phyloP scores from a whole-genome alignment of 1,140 invertebrate genomes.

The Sinella curviseta region DNA sequence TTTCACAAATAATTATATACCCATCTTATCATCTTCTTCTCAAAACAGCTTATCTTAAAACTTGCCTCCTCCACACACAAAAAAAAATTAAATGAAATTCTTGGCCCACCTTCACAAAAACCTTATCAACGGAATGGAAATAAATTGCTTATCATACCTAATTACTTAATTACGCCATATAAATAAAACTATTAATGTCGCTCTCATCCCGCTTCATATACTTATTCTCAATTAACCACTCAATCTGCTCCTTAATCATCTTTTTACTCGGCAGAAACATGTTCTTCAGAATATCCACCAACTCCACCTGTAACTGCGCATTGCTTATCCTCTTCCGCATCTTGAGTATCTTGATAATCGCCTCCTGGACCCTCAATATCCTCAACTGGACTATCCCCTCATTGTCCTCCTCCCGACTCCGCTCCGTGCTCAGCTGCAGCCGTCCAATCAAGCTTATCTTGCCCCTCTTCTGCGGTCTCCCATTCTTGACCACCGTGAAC shows the following conservation, averaged over 20 bases:
- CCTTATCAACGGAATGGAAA: too few relatives aligned
- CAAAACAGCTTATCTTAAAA: too few relatives aligned
- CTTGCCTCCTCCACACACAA: too few relatives aligned
- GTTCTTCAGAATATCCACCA: slow-evolving; percentile 97
- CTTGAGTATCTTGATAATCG: slow-evolving; percentile 28
- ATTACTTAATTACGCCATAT: slow-evolving; percentile 63
- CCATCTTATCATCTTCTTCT: too few relatives aligned
- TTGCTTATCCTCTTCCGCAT: slow-evolving; percentile 85
- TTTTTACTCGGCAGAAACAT: slow-evolving; percentile 99
- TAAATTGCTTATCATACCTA: too few relatives aligned
- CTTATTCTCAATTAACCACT: slow-evolving; percentile 98
- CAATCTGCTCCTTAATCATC: slow-evolving; percentile 99
- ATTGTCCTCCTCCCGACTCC: slow-evolving; percentile 94
- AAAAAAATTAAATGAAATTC: too few relatives aligned
- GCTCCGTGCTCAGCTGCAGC: slow-evolving; percentile 89
- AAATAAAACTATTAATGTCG: slow-evolving; percentile 97
- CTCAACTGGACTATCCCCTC: slow-evolving; percentile 94
- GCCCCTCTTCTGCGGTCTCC: slow-evolving; percentile 87
- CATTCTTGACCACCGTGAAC: slow-evolving; percentile 90
- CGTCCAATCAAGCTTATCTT: slow-evolving; percentile 94
- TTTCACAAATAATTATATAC: too few relatives aligned
- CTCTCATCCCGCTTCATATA: slow-evolving; percentile 95
- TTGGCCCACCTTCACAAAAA: too few relatives aligned
- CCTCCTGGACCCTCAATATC: slow-evolving; percentile 78
- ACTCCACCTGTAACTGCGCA: slow-evolving; percentile 89